Percentiles rank a stretch among this genome's conserved stretches.
phyloP scores from a whole-genome alignment of 2,888 invertebrate genomes.

The Ectobius pallidus region DNA sequence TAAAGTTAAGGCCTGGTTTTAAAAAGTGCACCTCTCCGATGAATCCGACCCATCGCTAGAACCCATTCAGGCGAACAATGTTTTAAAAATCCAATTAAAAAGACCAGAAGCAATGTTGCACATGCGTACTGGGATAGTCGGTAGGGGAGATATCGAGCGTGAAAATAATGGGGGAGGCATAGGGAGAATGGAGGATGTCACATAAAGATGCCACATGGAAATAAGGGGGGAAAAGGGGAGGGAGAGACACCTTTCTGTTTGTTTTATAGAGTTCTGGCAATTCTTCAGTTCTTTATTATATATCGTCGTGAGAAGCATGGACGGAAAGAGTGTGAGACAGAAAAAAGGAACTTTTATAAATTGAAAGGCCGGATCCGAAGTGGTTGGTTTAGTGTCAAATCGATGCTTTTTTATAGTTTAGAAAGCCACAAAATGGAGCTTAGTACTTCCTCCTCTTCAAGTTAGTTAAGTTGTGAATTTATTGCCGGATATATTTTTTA shows the following conservation, averaged over 20 bases:
- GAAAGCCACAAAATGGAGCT: neutral
- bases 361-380: no score
- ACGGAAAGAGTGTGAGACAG: no score
- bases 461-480: neutral
- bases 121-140: neutral
- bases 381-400: no score
- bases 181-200: neutral
- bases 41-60: slow-evolving; percentile 32
- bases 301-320: neutral
- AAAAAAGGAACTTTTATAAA: no score
- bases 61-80: slow-evolving; percentile 34
- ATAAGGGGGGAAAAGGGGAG: neutral
- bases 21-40: neutral
- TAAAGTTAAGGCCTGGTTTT: neutral
- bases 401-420: neutral
- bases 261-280: slow-evolving; percentile 5
- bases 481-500: neutral
- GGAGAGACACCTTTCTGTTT: neutral
- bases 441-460: neutral
- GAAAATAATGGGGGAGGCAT: slow-evolving; percentile 24
- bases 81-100: slow-evolving; percentile 40
- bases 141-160: slow-evolving; percentile 30
- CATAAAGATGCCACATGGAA: slow-evolving; percentile 15
- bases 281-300: neutral
- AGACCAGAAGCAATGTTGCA: slow-evolving; percentile 22